Conservation (phyloP, 30 jellyfish, hydroid and myxozoan genomes). For the Clytia hemisphaerica region DNA sequence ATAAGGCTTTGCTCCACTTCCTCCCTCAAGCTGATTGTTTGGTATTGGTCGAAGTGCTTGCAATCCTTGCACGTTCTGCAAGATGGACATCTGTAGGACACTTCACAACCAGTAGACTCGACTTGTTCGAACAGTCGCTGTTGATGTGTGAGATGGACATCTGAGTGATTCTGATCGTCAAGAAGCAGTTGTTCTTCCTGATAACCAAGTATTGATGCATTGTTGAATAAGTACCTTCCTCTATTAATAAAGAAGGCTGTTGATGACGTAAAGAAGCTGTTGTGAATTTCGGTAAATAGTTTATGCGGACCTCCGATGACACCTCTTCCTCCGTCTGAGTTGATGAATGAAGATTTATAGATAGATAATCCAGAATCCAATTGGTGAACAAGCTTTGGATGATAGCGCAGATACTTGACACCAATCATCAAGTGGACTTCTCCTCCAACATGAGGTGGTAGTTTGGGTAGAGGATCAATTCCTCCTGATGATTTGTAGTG, state of each 20-base stretch:
- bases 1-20: neutral
- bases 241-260: too few relatives aligned
- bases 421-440: slow-evolving; percentile 32
- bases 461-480: neutral
- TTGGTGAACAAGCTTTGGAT: neutral
- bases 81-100: neutral
- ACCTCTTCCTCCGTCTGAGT: too few relatives aligned
- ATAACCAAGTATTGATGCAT: too few relatives aligned
- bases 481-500: neutral
- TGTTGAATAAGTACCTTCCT: too few relatives aligned
- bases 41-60: neutral
- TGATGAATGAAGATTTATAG: neutral
- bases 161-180: too few relatives aligned
- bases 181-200: too few relatives aligned
- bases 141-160: too few relatives aligned
- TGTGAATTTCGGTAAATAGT: neutral
- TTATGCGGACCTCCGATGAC: slow-evolving; percentile 19
- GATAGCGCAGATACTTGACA: neutral
- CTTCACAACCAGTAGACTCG: neutral
- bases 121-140: neutral
- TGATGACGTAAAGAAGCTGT: too few relatives aligned
- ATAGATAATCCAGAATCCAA: too few relatives aligned
- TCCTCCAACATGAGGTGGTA: slow-evolving; percentile 22
- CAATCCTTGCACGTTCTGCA: neutral
- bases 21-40: neutral